These are phyloP conservation scores for Calameuta idolon DNA, from an alignment of 2,888 invertebrate species.

Conservation along the genomic window DNA sequence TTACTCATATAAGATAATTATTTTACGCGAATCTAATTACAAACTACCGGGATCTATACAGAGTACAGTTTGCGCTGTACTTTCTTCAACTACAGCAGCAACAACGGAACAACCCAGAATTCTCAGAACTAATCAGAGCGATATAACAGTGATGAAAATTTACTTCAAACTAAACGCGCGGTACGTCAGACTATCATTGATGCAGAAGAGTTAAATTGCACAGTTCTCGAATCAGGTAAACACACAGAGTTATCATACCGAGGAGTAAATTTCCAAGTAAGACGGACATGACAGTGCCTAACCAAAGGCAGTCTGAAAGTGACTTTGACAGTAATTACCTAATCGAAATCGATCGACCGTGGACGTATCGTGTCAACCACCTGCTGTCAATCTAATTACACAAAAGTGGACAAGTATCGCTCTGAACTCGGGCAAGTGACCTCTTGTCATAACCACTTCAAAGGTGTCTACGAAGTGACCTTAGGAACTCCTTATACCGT, in stretches of 20 bases:
- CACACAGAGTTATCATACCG: neutral
- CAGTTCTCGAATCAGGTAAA: neutral
- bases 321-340: too few species aligned
- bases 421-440: too few species aligned
- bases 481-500: too few species aligned
- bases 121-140: neutral
- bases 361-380: too few species aligned
- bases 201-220: neutral
- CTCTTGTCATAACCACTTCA: too few species aligned
- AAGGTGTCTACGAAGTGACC: too few species aligned
- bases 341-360: too few species aligned
- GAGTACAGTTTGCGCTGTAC: neutral
- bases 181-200: neutral
- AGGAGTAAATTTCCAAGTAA: neutral
- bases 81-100: neutral
- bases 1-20: neutral
- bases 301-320: neutral
- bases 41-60: neutral
- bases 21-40: neutral
- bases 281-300: neutral
- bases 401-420: too few species aligned
- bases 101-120: neutral
- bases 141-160: neutral
- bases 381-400: too few species aligned
- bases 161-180: neutral